Conservation (phyloP, 2,888 invertebrate species). For the Athalia rosae region DNA sequence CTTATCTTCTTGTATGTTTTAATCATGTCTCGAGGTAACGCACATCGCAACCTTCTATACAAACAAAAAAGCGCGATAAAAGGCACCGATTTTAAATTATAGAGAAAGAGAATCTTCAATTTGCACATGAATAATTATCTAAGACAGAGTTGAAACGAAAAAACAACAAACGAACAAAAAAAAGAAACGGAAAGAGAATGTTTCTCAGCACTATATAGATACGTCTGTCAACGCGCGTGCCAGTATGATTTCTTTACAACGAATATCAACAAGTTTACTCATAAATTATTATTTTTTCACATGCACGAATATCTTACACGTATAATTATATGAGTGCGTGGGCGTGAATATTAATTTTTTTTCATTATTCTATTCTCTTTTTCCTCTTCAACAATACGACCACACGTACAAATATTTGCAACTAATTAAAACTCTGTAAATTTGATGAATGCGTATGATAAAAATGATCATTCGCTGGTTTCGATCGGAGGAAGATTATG, state of each 20-base stretch:
- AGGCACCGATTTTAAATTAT: neutral
- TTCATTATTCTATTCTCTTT: neutral
- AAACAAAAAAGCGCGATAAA: too few species aligned
- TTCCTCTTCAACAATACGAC: neutral
- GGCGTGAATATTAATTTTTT: neutral
- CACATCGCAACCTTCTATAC: too few species aligned
- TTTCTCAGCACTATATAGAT: too few species aligned
- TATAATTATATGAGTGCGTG: neutral
- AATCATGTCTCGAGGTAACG: too few species aligned
- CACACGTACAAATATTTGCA: neutral
- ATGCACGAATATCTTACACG: neutral
- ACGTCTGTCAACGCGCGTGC: conserved; percentile 8
- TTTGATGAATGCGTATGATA: too few species aligned
- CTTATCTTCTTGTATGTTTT: too few species aligned
- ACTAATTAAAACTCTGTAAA: too few species aligned
- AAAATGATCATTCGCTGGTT: too few species aligned
- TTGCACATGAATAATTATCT: too few species aligned
- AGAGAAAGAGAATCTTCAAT: neutral
- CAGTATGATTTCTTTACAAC: neutral
- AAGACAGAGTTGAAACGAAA: neutral
- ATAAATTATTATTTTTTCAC: neutral
- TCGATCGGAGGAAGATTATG: too few species aligned
- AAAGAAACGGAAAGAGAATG: neutral
- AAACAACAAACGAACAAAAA: neutral
- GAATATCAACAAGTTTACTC: neutral